Percentiles rank a stretch among this genome's conserved stretches.
Evolutionary conservation across 2,797 vertebrate species (phyloP).

Genomic region (Manis javanica): DNA sequence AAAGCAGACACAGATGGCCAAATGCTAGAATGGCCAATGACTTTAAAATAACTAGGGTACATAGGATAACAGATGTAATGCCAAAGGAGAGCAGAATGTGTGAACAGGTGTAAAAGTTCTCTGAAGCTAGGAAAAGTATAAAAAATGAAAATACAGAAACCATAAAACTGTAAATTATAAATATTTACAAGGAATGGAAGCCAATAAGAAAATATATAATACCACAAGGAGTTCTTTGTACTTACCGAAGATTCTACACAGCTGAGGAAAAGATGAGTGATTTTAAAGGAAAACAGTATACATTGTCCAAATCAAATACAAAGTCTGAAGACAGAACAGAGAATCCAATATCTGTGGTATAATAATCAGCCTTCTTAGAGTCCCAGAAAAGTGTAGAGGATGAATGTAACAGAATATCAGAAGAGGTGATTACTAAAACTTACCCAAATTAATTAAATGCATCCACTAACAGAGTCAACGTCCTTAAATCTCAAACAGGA

Average conservation of each 20-base stretch:
- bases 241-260: not conserved
- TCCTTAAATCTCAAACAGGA: not conserved
- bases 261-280: conserved; percentile 7
- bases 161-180: not conserved
- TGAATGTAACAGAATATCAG: not conserved
- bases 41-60: conserved; percentile 11
- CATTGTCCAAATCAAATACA: not conserved
- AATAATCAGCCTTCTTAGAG: not conserved
- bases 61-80: not conserved
- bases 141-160: not conserved
- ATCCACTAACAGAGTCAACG: not conserved
- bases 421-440: not conserved
- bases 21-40: not conserved
- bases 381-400: not conserved
- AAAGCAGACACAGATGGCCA: not conserved
- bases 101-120: not conserved
- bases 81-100: not conserved
- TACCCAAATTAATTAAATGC: not conserved
- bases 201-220: not conserved
- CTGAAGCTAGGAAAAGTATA: not conserved
- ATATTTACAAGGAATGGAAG: not conserved
- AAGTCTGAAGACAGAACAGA: not conserved
- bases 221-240: not conserved
- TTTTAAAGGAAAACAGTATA: not conserved
- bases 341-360: not conserved